Evolutionary conservation across 2,888 invertebrate species (phyloP).

Genomic region (Arrhopalites spinosus): DNA sequence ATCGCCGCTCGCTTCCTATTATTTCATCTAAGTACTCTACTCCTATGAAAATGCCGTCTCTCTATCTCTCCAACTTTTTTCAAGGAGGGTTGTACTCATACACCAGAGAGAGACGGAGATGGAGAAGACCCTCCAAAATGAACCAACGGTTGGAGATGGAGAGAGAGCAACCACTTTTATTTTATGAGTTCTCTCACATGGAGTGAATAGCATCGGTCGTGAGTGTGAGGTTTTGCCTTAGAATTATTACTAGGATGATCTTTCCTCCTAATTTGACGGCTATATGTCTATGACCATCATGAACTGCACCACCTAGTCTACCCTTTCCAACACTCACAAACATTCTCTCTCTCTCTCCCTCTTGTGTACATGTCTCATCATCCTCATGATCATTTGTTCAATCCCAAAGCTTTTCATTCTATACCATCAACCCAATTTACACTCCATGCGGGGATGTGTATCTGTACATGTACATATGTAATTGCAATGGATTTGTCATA

Average conservation of each 20-base stretch:
- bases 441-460: too few relatives aligned
- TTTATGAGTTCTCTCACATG: background rate
- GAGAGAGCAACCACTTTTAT: background rate
- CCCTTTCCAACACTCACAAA: background rate
- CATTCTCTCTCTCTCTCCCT: background rate
- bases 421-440: too few relatives aligned
- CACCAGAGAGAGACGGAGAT: background rate
- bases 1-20: conserved; percentile 36
- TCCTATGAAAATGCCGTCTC: background rate
- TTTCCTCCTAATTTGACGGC: conserved; percentile 1
- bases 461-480: too few relatives aligned
- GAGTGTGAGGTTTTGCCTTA: too few relatives aligned
- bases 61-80: background rate
- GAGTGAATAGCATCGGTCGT: too few relatives aligned
- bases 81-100: background rate
- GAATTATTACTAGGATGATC: background rate
- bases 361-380: background rate
- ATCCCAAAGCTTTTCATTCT: too few relatives aligned
- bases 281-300: background rate
- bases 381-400: too few relatives aligned
- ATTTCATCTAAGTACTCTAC: conserved; percentile 29
- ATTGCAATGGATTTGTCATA: too few relatives aligned
- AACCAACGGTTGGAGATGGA: background rate
- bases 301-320: background rate
- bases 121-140: background rate